Percentiles rank a stretch among this genome's conserved stretches.
Evolutionary conservation across 2,797 vertebrate genomes (phyloP).

Genomic region (Megaceryle alcyon): DNA sequence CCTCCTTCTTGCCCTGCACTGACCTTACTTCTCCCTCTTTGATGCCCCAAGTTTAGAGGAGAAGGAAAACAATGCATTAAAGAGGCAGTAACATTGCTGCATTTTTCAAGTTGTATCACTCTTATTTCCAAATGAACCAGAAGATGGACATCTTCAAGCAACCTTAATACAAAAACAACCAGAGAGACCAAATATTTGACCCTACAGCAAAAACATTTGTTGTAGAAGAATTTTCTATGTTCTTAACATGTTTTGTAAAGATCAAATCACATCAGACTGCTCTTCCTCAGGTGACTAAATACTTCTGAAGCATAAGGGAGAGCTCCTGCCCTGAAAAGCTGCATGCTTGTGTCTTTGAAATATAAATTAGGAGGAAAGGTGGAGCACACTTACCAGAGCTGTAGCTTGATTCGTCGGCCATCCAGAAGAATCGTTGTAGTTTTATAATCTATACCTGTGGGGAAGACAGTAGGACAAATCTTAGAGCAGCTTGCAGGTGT

Average conservation of each 20-base stretch:
- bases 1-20: background rate
- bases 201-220: background rate
- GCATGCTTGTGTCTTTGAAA: background rate
- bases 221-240: background rate
- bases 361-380: background rate
- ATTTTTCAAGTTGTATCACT: background rate
- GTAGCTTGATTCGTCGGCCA: conserved; percentile 87
- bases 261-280: background rate
- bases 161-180: background rate
- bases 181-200: background rate
- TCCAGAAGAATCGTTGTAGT: conserved; percentile 89
- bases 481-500: background rate
- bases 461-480: background rate
- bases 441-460: conserved; percentile 88
- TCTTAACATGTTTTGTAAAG: background rate
- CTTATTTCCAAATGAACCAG: background rate
- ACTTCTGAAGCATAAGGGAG: background rate
- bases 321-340: background rate
- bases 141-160: background rate
- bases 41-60: background rate
- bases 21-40: background rate
- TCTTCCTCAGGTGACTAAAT: background rate
- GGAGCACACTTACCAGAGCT: conserved; percentile 83
- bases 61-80: background rate
- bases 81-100: background rate